Percentiles rank a stretch among this genome's conserved stretches.
phyloP scores from a whole-genome alignment of 2,113 vertebrate species.

The Zingel zingel region DNA sequence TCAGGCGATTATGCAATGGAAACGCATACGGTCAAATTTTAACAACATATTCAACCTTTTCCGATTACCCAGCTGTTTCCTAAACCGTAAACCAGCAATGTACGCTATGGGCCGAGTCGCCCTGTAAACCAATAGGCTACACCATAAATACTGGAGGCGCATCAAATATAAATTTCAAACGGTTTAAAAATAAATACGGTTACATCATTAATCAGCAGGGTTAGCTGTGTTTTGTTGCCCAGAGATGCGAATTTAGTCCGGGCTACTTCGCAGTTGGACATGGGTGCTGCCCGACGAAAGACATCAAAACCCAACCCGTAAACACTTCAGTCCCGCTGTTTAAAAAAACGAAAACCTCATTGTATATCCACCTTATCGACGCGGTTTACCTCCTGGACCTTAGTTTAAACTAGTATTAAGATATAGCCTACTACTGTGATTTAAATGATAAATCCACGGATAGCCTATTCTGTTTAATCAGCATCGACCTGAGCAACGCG shows the following conservation, averaged over 20 bases:
- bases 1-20: conserved; percentile 1
- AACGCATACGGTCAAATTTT: conserved; percentile 28
- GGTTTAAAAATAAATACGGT: conserved; percentile 81
- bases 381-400: neutral
- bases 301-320: conserved; percentile 39
- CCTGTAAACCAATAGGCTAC: conserved; percentile 64
- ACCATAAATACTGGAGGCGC: conserved; percentile 73
- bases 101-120: conserved; percentile 9
- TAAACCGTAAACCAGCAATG: conserved; percentile 24
- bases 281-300: conserved; percentile 49
- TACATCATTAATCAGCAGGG: conserved; percentile 64
- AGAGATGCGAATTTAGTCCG: conserved; percentile 41
- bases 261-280: conserved; percentile 43
- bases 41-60: conserved; percentile 25
- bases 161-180: conserved; percentile 81
- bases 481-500: neutral
- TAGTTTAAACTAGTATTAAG: neutral
- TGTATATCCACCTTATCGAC: neutral
- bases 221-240: conserved; percentile 66
- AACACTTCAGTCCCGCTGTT: conserved; percentile 24
- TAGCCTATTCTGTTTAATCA: neutral
- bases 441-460: neutral
- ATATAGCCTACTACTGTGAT: neutral
- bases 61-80: conserved; percentile 35
- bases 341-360: conserved; percentile 9